Evolutionary conservation across 1,140 invertebrate genomes (phyloP).

Genomic region (Hydropsyche tenuis): DNA sequence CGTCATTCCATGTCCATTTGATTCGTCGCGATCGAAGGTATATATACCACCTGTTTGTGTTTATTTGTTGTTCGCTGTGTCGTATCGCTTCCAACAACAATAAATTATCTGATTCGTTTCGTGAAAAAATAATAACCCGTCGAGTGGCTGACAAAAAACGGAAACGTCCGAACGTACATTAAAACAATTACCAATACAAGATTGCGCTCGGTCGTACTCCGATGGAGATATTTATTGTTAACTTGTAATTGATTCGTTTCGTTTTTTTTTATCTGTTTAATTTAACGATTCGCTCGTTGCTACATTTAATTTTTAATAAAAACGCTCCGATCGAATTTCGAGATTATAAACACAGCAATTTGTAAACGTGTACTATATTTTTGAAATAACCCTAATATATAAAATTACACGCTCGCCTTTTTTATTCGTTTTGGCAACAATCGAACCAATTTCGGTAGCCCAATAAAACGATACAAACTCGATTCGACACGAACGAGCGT

Average conservation of each 20-base stretch:
- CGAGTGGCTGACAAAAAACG: not conserved
- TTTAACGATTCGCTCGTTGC: too few relatives aligned
- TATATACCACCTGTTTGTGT: not conserved
- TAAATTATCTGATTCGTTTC: slow-evolving; percentile 39
- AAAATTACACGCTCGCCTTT: too few relatives aligned
- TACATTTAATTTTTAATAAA: not conserved
- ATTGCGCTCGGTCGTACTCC: not conserved
- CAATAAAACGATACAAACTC: too few relatives aligned
- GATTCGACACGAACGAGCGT: too few relatives aligned
- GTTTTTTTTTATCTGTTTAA: not conserved
- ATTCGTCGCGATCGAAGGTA: not conserved
- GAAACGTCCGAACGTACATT: not conserved
- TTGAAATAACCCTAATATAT: too few relatives aligned
- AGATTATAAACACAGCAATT: too few relatives aligned
- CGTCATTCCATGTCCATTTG: not conserved
- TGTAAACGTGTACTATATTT: too few relatives aligned
- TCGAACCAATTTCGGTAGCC: too few relatives aligned
- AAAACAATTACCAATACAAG: slow-evolving; percentile 15
- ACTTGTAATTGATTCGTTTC: not conserved
- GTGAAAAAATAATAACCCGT: slow-evolving; percentile 6
- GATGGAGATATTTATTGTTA: not conserved
- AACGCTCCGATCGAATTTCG: not conserved
- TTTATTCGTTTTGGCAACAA: too few relatives aligned
- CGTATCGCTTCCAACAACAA: slow-evolving; percentile 29
- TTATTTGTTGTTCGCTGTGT: not conserved